Evolutionary conservation across 2,113 vertebrate genomes (phyloP).

Genomic region (Megaceryle torquata): DNA sequence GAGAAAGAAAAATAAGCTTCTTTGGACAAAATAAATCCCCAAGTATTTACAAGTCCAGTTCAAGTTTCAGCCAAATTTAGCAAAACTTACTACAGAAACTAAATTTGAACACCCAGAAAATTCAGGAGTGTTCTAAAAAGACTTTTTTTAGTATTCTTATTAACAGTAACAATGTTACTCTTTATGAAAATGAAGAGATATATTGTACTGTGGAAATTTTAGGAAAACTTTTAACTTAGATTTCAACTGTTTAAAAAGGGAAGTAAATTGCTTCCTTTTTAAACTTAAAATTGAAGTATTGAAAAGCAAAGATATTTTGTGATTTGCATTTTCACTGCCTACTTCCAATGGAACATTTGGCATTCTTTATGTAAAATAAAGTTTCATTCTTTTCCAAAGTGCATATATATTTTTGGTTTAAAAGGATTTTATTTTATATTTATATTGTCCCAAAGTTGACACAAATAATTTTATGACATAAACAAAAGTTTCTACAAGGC

Average conservation of each 20-base stretch:
- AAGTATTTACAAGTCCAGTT: not conserved
- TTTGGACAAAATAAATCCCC: not conserved
- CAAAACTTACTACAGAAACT: not conserved
- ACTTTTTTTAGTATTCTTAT: not conserved
- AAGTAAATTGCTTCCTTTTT: not conserved
- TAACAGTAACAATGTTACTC: not conserved
- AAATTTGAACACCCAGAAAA: not conserved
- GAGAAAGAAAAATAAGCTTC: not conserved
- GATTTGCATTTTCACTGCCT: not conserved
- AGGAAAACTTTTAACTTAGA: not conserved
- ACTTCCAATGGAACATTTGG: not conserved
- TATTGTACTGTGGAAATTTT: not conserved
- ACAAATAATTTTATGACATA: not conserved
- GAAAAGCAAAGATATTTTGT: not conserved
- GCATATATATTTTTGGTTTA: not conserved
- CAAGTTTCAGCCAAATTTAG: not conserved
- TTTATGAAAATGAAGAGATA: not conserved
- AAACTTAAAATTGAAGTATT: not conserved
- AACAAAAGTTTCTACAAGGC: not conserved
- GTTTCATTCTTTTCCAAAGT: not conserved
- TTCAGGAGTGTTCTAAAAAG: not conserved
- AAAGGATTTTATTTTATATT: not conserved
- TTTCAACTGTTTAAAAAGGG: not conserved
- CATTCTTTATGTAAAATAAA: not conserved
- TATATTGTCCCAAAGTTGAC: not conserved